phyloP scores from a whole-genome alignment of 1,140 invertebrate genomes.

The Babylonia areolata region DNA sequence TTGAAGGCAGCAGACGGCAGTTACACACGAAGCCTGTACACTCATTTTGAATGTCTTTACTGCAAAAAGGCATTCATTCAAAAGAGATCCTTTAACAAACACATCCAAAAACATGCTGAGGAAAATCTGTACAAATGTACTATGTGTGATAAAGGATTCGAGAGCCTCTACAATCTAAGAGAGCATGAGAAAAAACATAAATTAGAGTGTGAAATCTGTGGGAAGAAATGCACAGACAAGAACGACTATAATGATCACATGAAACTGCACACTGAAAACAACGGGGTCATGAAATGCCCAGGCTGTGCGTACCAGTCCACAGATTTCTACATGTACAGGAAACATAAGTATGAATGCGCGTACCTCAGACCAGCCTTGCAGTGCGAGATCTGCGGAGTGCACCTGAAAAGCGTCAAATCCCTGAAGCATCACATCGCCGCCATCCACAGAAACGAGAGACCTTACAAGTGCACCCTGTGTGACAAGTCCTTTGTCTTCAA shows the following conservation, averaged over 20 bases:
- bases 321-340: neutral
- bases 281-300: neutral
- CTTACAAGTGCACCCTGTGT: constrained; percentile 2
- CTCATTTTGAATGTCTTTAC: neutral
- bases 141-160: neutral
- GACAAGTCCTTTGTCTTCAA: neutral
- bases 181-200: neutral
- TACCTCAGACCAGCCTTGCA: neutral
- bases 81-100: neutral
- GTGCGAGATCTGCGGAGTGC: neutral
- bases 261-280: constrained; percentile 4
- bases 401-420: neutral
- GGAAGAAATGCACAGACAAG: neutral
- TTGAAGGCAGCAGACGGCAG: neutral
- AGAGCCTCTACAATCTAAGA: neutral
- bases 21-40: neutral
- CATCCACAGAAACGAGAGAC: neutral
- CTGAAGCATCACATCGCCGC: neutral
- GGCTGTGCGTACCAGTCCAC: neutral
- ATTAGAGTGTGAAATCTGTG: neutral
- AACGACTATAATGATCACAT: neutral
- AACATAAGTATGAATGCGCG: neutral
- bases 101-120: neutral
- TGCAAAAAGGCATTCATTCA: neutral
- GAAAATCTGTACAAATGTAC: neutral